Base-by-base conservation (phyloP, 2,113 vertebrate species). In the Puffinus mauretanicus region DNA sequence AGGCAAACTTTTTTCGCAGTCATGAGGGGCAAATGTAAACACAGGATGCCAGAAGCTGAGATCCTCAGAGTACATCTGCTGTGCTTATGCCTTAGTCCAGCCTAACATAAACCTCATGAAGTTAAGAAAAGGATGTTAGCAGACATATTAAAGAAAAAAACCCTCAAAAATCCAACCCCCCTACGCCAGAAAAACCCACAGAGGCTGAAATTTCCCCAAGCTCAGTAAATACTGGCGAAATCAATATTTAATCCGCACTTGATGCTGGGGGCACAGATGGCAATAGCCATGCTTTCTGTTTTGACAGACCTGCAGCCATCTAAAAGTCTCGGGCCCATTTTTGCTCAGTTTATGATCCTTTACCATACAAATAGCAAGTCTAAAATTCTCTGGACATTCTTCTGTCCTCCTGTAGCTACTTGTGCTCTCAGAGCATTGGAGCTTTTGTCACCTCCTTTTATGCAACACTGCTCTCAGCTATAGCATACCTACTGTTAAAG, bases 161-260 rank as follows among this genome's bases (percentile, higher is more conserved):
- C 11, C 10, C 11, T 54, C 9, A 44, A 30, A 14, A 73, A 90
- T 49, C 18, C 30, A 71, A 8, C 18, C 13, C 3, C 1, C 11
- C 5, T 61, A 3, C 3, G 2, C 5, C 5, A 13, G 51, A 58
- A 46, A 51, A 6, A 3, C 6, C 11, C 34, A 51, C 9, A 52
- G 12, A 73, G 5, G 30, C 26, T 78, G 55, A 95, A 69, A 82
- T 72, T 86, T 62, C 15, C 40, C 62, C 3, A 5, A 62, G 36
- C 36, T 71, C 38, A 51, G 15, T 30, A 66, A 88, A 16, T 32
- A 81, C 32, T 40, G 40, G 24, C 19, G 15, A 93, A 88, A 90
- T 1, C 49, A 36, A 1, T 55, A 65, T 80, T 80, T 70, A 82
- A 73, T 75, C 44, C 0, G 0, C 22, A 42, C 10, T 36, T 86